Conservation (phyloP, 2,797 vertebrate species). For the Poeciliopsis infans region DNA sequence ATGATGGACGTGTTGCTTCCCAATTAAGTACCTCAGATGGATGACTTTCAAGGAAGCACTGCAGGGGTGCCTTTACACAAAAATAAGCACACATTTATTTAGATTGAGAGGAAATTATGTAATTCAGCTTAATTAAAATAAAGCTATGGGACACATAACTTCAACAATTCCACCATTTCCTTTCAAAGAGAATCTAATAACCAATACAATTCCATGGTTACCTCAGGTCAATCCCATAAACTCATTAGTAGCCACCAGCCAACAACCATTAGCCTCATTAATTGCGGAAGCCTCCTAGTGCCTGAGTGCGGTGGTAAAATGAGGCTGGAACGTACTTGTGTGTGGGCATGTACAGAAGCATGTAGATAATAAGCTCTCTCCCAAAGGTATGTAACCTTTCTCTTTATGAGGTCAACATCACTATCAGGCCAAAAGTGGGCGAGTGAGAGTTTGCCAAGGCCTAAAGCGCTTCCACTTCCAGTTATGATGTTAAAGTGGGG, state of each 20-base stretch:
- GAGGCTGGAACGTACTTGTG: conserved; percentile 23
- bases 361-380: conserved; percentile 54
- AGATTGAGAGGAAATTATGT: conserved; percentile 28
- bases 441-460: neutral
- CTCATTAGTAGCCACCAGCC: conserved; percentile 57
- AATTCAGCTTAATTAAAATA: conserved; percentile 61
- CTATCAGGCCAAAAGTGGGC: neutral
- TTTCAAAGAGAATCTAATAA: conserved; percentile 56
- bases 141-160: conserved; percentile 46
- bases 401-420: conserved; percentile 54
- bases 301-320: conserved; percentile 63
- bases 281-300: conserved; percentile 54
- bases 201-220: conserved; percentile 59
- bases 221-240: conserved; percentile 53
- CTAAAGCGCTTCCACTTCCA: neutral
- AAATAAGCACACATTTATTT: conserved; percentile 17
- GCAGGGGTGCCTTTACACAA: conserved; percentile 14
- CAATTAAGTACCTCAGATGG: conserved; percentile 21
- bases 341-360: conserved; percentile 20
- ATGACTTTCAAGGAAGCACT: conserved; percentile 18
- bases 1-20: conserved; percentile 31
- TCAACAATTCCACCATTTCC: conserved; percentile 57
- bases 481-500: neutral
- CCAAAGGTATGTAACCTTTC: conserved; percentile 44
- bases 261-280: conserved; percentile 74